Base-by-base conservation (phyloP, 2,113 vertebrate species). In the Tragelaphus scriptus region DNA sequence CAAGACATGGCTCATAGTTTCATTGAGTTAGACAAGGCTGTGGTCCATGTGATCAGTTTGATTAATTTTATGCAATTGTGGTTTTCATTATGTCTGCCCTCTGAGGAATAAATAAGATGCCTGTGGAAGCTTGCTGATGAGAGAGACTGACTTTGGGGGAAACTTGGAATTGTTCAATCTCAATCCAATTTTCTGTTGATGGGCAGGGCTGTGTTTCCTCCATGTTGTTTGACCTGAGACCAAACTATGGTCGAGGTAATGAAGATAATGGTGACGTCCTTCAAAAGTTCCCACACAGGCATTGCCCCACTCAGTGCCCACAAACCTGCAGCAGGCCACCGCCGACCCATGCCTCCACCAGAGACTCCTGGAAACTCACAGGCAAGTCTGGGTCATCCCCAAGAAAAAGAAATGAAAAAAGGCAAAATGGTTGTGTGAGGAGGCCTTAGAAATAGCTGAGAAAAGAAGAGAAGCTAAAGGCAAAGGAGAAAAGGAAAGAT, bases 341-440 rank as follows among this genome's bases (percentile, higher is more conserved):
- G 10, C 10, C 0, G 5, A 75, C 68, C n/a, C 10, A 6, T 0
- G 2, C n/a, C 10, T 75, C 36, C n/a, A 75, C 36, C 0, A 0
- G 68, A 75, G 36, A 40, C n/a, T 40, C 36, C 68, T 75, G 68
- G 68, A 40, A 19, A 75, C 36, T 75, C 68, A 75, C 36, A 75
- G 19, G 19, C 19, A 75, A 75, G 68, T 75, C 19, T 75, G 36
- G n/a, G 68, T 75, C 36, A 75, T 75, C 68, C n/a, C 10, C 10
- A 40, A 40, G 10, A 40, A 75, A 75, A 75, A 25, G 19, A 75
- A 71, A 71, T 71, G 68, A 71, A 75, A 75, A 75, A 40, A 75
- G 68, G n/a, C 68, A 75, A 75, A 75, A 75, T 75, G 68, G 68
- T 75, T 75, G 68, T 40, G n/a, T 75, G 68, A 75, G 36, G 68